Percentiles rank a stretch among this genome's conserved stretches.
Conservation (phyloP, 2,888 invertebrate species). For the Pecten maximus region DNA sequence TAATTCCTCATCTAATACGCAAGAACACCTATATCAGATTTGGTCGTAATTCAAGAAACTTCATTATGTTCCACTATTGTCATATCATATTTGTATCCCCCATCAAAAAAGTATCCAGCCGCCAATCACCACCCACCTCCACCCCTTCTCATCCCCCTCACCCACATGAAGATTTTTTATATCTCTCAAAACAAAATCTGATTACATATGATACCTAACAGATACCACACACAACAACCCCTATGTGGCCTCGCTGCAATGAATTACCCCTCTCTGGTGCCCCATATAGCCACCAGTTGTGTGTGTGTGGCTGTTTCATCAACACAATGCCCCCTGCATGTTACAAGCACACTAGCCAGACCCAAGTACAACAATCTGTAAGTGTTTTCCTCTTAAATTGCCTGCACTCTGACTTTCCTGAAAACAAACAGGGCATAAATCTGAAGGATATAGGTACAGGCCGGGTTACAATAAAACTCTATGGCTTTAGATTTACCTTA, state of each 20-base stretch:
- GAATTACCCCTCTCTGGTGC: neutral
- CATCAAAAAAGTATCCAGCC: too few relatives aligned
- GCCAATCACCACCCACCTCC: too few relatives aligned
- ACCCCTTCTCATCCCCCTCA: too few relatives aligned
- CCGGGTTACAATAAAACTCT: conserved; percentile 21
- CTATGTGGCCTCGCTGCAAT: neutral
- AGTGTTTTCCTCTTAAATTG: conserved; percentile 30
- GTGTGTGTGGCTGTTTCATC: conserved; percentile 14
- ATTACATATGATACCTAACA: too few relatives aligned
- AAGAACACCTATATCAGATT: too few relatives aligned
- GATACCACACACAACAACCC: neutral
- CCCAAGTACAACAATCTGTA: conserved; percentile 2
- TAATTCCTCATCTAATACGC: too few relatives aligned
- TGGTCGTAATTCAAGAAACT: too few relatives aligned
- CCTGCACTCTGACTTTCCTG: conserved; percentile 30
- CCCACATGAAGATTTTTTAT: too few relatives aligned
- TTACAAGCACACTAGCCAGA: conserved; percentile 31
- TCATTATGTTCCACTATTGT: too few relatives aligned
- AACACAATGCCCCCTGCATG: conserved; percentile 30
- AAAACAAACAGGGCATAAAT: conserved; percentile 20
- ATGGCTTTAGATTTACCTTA: neutral
- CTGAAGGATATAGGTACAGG: neutral
- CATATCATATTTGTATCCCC: too few relatives aligned
- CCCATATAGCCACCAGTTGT: neutral
- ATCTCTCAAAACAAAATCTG: too few relatives aligned